These are phyloP conservation scores for Mesembrinibis cayennensis DNA, from an alignment of 2,113 vertebrate species.

Conservation along the genomic window DNA sequence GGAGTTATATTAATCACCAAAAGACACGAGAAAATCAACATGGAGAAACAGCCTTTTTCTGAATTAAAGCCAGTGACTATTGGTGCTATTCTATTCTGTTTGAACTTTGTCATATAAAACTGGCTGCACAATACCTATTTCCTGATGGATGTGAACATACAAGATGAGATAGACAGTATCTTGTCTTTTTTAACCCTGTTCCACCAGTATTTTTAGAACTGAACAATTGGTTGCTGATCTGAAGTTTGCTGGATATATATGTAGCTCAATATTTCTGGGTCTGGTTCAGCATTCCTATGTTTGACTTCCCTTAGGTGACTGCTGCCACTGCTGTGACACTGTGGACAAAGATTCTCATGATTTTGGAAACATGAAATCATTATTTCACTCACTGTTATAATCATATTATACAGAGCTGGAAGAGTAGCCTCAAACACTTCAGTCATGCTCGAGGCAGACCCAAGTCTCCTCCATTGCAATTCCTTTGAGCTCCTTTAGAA, in stretches of 20 bases:
- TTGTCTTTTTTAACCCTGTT: not conserved
- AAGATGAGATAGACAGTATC: not conserved
- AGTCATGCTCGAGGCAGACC: not conserved
- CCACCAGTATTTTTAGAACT: not conserved
- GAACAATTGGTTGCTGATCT: not conserved
- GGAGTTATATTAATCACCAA: not conserved
- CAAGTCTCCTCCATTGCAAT: not conserved
- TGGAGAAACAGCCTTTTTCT: not conserved
- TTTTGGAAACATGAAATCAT: not conserved
- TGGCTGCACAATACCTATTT: not conserved
- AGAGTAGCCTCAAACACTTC: not conserved
- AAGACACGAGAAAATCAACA: not conserved
- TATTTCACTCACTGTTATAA: not conserved
- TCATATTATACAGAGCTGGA: not conserved
- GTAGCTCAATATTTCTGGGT: not conserved
- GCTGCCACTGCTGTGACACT: not conserved
- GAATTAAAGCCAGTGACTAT: not conserved
- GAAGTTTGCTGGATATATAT: not conserved
- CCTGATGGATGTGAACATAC: not conserved
- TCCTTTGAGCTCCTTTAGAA: not conserved
- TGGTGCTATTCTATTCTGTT: not conserved
- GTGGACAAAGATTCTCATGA: not conserved
- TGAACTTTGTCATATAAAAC: not conserved
- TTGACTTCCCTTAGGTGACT: not conserved
- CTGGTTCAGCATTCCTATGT: not conserved